phyloP scores from a whole-genome alignment of 1,140 invertebrate genomes.

The Agrilus planipennis region DNA sequence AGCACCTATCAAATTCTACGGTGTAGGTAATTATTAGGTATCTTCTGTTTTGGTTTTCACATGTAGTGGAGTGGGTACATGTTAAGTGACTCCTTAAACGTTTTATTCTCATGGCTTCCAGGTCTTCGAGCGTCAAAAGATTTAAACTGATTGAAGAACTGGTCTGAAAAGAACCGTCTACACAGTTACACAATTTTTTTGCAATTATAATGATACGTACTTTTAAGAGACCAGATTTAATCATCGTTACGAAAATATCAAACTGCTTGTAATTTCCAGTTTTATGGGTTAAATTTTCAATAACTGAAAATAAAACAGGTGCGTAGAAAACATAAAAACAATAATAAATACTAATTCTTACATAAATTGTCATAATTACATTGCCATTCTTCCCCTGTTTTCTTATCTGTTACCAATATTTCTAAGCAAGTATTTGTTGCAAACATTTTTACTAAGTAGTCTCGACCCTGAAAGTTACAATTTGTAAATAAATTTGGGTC shows the following conservation, averaged over 20 bases:
- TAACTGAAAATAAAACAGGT: constrained; percentile 31
- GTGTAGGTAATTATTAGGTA: constrained; percentile 22
- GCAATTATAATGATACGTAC: constrained; percentile 22
- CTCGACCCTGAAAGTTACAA: constrained; percentile 35
- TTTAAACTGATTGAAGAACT: constrained; percentile 22
- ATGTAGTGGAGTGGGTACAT: constrained; percentile 10
- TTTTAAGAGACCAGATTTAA: constrained; percentile 40
- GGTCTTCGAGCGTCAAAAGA: constrained; percentile 23
- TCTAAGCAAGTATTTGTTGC: constrained; percentile 31
- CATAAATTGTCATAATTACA: constrained; percentile 39
- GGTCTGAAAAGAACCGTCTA: constrained; percentile 15
- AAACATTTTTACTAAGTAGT: constrained; percentile 37
- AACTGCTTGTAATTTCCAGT: constrained; percentile 43
- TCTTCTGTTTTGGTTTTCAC: constrained; percentile 15
- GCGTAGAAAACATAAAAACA: constrained; percentile 2
- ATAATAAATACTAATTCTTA: constrained; percentile 19
- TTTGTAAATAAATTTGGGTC: constrained; percentile 35
- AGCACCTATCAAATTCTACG: constrained; percentile 23
- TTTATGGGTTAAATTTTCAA: constrained; percentile 40
- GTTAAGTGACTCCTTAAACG: constrained; percentile 13
- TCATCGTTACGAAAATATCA: constrained; percentile 39
- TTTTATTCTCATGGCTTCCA: constrained; percentile 19
- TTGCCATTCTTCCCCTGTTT: constrained; percentile 40
- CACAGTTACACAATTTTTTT: neutral
- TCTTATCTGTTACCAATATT: constrained; percentile 37